Base-by-base conservation (phyloP, 1,140 invertebrate genomes). In the Myzus persicae region DNA sequence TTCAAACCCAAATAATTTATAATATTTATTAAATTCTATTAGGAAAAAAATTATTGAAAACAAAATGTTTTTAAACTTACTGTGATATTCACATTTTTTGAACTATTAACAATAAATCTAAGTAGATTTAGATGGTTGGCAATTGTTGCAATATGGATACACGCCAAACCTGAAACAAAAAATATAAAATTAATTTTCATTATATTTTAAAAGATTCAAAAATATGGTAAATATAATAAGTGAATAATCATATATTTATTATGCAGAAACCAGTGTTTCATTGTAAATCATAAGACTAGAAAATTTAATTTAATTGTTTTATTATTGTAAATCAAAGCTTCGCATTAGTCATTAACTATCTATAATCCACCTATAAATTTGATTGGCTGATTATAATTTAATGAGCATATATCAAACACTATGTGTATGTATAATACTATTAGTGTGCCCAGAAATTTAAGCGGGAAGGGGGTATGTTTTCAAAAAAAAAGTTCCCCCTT, bases 121-220 rank as follows among this genome's bases (percentile, higher is more conserved):
- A 93, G 44, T 85, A 93, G 20, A 54, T 85, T 93, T 93, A 20
- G 31, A 93, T 93, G 91, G 26, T 93, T 85, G 9, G 91, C 91
- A 42, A 93, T 93, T 40, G 91, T 93, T 40, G 91, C 91, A 84
- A 93, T 93, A 84, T 93, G 91, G 54, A 93, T 93, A 85, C 91
- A 93, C 8, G 91, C 91, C 36, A 93, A 93, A 42, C 91, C 91
- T 93, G 14, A 6, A 93, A 93, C 22, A 92, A 82, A 81, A 46
- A 76, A 48, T 14, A 81, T 9, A 91, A 42, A 85, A 18, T 48
- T 20, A 87, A 46, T 46, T n/a, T 81, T 44, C n/a, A 88, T 48
- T 36, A 36, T 48, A 88, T 46, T 26, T 48, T 46, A 87, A 87
- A 84, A 40, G 36, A 81, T 20, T 22, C 31, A 67, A 1, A 31